Percentiles rank a stretch among this genome's conserved stretches.
phyloP scores from a whole-genome alignment of 2,797 vertebrate species.

The Melanotaenia trifasciata region DNA sequence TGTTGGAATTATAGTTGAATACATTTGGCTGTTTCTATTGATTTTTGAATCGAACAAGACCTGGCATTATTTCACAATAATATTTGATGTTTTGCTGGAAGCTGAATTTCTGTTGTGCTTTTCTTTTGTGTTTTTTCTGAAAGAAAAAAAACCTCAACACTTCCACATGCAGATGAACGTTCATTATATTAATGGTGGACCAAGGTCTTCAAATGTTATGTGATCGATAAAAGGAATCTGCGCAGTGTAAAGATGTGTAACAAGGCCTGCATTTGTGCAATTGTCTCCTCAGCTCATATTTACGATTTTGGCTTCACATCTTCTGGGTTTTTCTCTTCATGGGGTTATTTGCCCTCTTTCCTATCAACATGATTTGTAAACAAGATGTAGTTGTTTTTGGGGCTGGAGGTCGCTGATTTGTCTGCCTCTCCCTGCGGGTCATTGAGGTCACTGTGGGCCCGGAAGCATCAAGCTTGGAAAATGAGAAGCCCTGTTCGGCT shows the following conservation, averaged over 20 bases:
- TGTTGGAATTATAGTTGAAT: conserved; percentile 35
- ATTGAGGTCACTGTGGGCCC: conserved; percentile 89
- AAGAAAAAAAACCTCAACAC: not conserved
- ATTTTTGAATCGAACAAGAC: conserved; percentile 34
- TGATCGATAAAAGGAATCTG: not conserved
- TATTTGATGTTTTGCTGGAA: not conserved
- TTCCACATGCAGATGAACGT: not conserved
- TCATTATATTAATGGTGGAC: not conserved
- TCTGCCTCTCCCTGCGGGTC: conserved; percentile 89
- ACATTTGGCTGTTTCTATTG: conserved; percentile 18
- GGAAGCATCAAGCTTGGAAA: conserved; percentile 90
- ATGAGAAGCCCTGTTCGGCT: conserved; percentile 90
- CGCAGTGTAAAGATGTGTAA: not conserved
- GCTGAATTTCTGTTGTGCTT: conserved; percentile 3
- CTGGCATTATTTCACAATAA: conserved; percentile 20
- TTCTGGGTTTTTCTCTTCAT: not conserved
- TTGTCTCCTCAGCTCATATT: conserved; percentile 24
- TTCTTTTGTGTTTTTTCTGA: conserved; percentile 1
- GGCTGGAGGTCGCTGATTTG: conserved; percentile 94
- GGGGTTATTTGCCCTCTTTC: conserved; percentile 25
- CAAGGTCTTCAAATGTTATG: conserved; percentile 10
- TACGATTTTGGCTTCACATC: conserved; percentile 30
- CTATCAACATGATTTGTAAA: conserved; percentile 76
- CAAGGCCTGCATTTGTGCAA: not conserved
- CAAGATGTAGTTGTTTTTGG: conserved; percentile 74